These are phyloP conservation scores for Cataglyphis rosenhaueri DNA, from an alignment of 2,888 invertebrate species.

Conservation along the genomic window DNA sequence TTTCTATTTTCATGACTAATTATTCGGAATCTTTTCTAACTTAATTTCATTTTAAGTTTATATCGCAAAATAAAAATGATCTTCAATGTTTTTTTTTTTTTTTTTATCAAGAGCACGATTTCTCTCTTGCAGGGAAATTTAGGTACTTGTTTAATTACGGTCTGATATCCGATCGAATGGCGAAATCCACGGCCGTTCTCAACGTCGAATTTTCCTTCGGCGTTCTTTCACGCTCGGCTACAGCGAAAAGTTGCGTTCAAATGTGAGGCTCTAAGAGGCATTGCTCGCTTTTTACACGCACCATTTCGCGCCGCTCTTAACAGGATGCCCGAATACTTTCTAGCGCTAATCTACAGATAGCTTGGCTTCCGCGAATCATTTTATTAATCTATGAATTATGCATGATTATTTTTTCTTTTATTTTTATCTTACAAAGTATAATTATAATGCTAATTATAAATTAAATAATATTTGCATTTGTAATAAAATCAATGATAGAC, in stretches of 20 bases:
- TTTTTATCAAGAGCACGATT: background rate
- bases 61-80: background rate
- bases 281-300: constrained; percentile 73
- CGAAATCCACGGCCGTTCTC: constrained; percentile 9
- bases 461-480: background rate
- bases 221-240: constrained; percentile 43
- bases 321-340: constrained; percentile 75
- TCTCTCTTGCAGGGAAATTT: background rate
- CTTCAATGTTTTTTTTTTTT: background rate
- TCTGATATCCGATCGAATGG: background rate
- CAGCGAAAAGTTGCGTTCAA: constrained; percentile 36
- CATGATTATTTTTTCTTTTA: background rate
- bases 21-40: too few relatives aligned
- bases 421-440: background rate
- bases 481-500: background rate
- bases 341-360: constrained; percentile 69
- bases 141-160: background rate
- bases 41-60: too few relatives aligned
- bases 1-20: too few relatives aligned
- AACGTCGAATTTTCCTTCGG: constrained; percentile 18
- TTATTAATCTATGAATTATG: background rate
- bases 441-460: background rate
- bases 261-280: constrained; percentile 44
- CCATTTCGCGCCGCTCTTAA: constrained; percentile 67
- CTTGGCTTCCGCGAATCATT: constrained; percentile 18